Evolutionary conservation across 2,113 vertebrate genomes (phyloP), one percentile per base, ranked within the genome.

Genomic region (Dolichotis patagonum): DNA sequence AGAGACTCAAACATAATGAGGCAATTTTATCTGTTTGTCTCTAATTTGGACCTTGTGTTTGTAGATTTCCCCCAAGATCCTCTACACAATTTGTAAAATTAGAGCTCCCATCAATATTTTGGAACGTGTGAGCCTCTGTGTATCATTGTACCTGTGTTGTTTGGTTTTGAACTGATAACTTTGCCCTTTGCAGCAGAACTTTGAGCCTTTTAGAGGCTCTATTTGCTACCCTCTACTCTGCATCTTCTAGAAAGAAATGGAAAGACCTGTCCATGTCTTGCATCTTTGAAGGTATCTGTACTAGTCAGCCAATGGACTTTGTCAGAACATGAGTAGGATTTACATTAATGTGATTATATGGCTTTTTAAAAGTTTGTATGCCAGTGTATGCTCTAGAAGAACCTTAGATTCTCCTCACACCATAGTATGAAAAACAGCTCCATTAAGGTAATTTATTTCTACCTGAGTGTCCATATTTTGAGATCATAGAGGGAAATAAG

Each of bases 211-310:
- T n/a, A 67, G 26, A 63, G 35, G 35, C 22, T n/a, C 19, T 85
- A 35, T 8, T 52, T 80, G 6, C 30, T 41, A 26, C 24, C 46
- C 7, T 69, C 7, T 71, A 56, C 58, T 8, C 3, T n/a, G 9
- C 49, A 14, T 65, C 75, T 88, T 92, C 56, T 83, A 24, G 43
- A 73, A 28, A 95, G 67, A 80, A 89, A 87, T 81, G 83, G 41
- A 90, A 16, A 85, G 71, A 85, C 0, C 2, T 90, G 91, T 30
- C 17, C 14, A 56, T 11, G 56, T 20, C 49, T 90, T 65, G 6
- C 84, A 88, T n/a, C 38, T 85, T 5, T 52, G n/a, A 92, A 92
- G 82, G 89, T 85, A 81, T 49, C 41, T 69, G 86, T 87, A 62
- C 32, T 87, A 69, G 62, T 82, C 12, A 90, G 19, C 16, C 67